Percentiles rank a stretch among this genome's conserved stretches.
Evolutionary conservation across 2,888 invertebrate species (phyloP).

Genomic region (Brachyptera risi): DNA sequence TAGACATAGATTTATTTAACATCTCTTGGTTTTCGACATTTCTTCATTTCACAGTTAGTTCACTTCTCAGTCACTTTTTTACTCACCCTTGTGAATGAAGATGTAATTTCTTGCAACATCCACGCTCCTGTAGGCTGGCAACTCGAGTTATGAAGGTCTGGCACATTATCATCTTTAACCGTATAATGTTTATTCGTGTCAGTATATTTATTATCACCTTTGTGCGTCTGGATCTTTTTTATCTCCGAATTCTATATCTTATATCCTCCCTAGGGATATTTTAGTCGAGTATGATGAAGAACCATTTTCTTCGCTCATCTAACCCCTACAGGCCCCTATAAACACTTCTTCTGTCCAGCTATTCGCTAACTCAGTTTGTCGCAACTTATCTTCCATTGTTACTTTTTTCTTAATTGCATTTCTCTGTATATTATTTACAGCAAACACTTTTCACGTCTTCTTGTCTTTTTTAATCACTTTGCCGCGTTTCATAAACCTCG

Average conservation of each 20-base stretch:
- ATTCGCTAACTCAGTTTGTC: slow-evolving; percentile 2
- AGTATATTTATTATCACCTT: slow-evolving; percentile 16
- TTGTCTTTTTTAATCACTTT: too few relatives aligned
- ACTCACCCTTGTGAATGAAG: too few relatives aligned
- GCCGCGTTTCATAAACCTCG: too few relatives aligned
- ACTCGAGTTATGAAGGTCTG: too few relatives aligned
- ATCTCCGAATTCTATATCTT: background rate
- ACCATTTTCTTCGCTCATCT: slow-evolving; percentile 16
- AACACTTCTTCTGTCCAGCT: slow-evolving; percentile 25
- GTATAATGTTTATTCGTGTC: slow-evolving; percentile 18
- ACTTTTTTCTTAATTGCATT: background rate
- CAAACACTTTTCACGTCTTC: too few relatives aligned
- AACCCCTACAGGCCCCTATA: slow-evolving; percentile 23
- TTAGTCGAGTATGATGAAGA: slow-evolving; percentile 20
- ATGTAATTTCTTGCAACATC: too few relatives aligned
- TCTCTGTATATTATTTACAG: background rate
- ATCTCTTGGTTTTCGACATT: too few relatives aligned
- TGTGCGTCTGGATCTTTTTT: background rate
- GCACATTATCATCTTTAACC: too few relatives aligned
- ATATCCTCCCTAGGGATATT: slow-evolving; percentile 1
- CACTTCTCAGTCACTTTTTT: too few relatives aligned
- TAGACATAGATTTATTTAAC: too few relatives aligned
- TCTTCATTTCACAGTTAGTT: too few relatives aligned
- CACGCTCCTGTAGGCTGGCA: too few relatives aligned
- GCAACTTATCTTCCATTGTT: background rate